Evolutionary conservation across 1,140 invertebrate species (phyloP).

Genomic region (Glossosoma conforme): DNA sequence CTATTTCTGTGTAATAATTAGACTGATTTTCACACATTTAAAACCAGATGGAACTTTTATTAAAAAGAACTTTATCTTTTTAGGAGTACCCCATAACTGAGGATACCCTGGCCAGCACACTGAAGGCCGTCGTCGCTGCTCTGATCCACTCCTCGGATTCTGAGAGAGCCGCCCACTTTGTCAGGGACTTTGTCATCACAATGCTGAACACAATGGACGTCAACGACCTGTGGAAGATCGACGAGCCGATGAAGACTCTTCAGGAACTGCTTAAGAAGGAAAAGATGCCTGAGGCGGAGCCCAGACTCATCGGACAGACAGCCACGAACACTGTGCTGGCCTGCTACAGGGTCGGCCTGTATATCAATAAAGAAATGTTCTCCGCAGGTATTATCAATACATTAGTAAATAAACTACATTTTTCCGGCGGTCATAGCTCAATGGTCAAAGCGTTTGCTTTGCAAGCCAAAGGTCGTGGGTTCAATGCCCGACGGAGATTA

Average conservation of each 20-base stretch:
- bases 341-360: constrained; percentile 80
- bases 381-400: constrained; percentile 62
- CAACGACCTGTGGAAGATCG: constrained; percentile 74
- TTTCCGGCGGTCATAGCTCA: too few species aligned
- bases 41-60: too few species aligned
- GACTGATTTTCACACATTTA: too few species aligned
- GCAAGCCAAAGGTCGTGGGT: too few species aligned
- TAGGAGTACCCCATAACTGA: constrained; percentile 72
- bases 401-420: background rate
- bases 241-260: constrained; percentile 69
- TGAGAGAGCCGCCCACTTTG: constrained; percentile 64
- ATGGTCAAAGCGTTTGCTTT: too few species aligned
- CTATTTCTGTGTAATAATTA: too few species aligned
- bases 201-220: constrained; percentile 77
- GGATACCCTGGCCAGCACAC: constrained; percentile 64
- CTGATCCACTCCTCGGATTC: constrained; percentile 59
- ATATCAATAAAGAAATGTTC: constrained; percentile 73
- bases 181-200: constrained; percentile 81
- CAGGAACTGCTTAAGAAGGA: constrained; percentile 52
- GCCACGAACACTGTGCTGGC: constrained; percentile 75
- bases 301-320: constrained; percentile 71
- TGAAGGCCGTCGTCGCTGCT: constrained; percentile 79
- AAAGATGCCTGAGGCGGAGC: constrained; percentile 56
- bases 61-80: too few species aligned
- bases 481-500: too few species aligned